phyloP scores from a whole-genome alignment of 2,113 vertebrate species.

The Agelaius tricolor region DNA sequence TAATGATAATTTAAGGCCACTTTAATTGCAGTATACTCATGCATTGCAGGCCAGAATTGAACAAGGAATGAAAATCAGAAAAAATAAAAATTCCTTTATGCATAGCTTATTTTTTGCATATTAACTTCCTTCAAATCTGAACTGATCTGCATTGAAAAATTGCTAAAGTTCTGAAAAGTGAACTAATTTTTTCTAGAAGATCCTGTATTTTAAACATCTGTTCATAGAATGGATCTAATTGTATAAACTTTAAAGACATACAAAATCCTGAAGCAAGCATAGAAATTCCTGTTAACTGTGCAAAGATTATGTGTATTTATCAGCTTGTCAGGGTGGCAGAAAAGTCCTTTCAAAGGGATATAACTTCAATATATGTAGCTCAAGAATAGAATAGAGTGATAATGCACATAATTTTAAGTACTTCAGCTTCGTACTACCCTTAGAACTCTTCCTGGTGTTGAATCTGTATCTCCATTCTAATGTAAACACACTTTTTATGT shows the following conservation, averaged over 20 bases:
- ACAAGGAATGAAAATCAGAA: background rate
- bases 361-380: background rate
- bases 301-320: background rate
- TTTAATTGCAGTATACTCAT: background rate
- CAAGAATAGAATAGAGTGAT: background rate
- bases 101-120: background rate
- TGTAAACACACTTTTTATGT: background rate
- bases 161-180: background rate
- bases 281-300: background rate
- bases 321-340: background rate
- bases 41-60: background rate
- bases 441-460: background rate
- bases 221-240: background rate
- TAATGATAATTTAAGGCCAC: background rate
- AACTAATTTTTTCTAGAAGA: background rate
- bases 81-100: background rate
- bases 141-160: background rate
- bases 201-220: background rate
- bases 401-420: background rate
- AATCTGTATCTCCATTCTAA: background rate
- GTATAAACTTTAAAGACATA: background rate
- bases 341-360: background rate
- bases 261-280: background rate
- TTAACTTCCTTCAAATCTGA: background rate
- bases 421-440: background rate